Conservation (phyloP, 1,140 invertebrate genomes). For the Sinonovacula constricta region DNA sequence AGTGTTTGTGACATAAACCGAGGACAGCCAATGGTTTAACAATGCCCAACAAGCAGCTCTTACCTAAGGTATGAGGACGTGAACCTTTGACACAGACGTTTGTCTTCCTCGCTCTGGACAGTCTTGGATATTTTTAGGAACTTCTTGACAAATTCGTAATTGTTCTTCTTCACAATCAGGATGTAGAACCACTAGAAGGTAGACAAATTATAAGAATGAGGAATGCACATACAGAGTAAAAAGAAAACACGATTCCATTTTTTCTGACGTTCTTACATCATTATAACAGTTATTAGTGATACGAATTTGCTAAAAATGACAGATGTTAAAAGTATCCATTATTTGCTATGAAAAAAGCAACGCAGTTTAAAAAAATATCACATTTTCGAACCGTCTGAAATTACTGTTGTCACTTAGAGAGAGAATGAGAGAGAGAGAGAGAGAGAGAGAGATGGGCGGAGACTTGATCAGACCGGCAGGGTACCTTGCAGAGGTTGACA, state of each 20-base stretch:
- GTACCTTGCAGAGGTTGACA: slow-evolving; percentile 66
- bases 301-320: neutral
- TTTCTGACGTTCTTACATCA: neutral
- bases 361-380: neutral
- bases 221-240: neutral
- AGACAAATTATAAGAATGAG: neutral
- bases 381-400: no score
- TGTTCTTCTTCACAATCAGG: slow-evolving; percentile 22
- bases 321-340: neutral
- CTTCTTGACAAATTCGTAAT: slow-evolving; percentile 65
- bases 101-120: slow-evolving; percentile 65
- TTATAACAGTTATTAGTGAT: neutral
- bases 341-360: neutral
- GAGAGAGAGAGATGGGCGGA: no score
- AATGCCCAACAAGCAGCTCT: no score
- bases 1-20: no score
- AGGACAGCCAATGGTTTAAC: no score
- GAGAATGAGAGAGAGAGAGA: no score
- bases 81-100: slow-evolving; percentile 69
- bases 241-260: neutral
- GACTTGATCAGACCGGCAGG: no score
- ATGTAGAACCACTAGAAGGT: slow-evolving; percentile 32
- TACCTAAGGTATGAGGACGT: slow-evolving; percentile 70
- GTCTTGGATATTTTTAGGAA: slow-evolving; percentile 66
- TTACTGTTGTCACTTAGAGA: no score